Conservation (phyloP, 2,888 invertebrate genomes). For the Parasteatoda lunata region DNA sequence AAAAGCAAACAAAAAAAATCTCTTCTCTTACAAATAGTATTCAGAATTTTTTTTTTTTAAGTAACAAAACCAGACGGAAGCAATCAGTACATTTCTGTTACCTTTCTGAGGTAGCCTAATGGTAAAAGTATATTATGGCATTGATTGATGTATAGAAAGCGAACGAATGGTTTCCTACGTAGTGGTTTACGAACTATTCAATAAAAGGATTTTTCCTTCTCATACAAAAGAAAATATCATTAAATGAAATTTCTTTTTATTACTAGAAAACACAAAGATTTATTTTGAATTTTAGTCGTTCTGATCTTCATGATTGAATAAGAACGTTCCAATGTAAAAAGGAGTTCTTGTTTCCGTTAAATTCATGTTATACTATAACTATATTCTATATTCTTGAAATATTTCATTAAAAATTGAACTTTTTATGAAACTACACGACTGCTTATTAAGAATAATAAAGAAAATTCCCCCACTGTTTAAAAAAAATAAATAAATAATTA, state of each 20-base stretch:
- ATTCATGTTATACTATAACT: too few relatives aligned
- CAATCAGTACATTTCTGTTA: not conserved
- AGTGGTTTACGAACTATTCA: conserved; percentile 3
- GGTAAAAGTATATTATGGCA: conserved; percentile 22
- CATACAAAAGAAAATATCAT: not conserved
- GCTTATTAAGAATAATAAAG: too few relatives aligned
- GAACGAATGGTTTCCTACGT: conserved; percentile 8
- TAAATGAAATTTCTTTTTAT: not conserved
- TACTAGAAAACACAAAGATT: not conserved
- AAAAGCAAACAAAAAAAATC: not conserved
- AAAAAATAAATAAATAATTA: too few relatives aligned
- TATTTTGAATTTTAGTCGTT: not conserved
- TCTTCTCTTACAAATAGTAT: not conserved
- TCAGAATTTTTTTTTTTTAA: not conserved
- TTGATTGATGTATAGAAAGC: conserved; percentile 16
- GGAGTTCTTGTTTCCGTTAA: too few relatives aligned
- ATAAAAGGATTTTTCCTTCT: not conserved
- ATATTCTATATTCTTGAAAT: too few relatives aligned
- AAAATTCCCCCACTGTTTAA: too few relatives aligned
- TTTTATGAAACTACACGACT: too few relatives aligned
- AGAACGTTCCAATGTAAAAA: too few relatives aligned
- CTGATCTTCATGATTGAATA: too few relatives aligned
- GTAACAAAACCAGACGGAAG: not conserved
- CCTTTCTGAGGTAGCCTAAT: conserved; percentile 1
- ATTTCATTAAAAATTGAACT: too few relatives aligned